A percentile compares a stretch with the other conserved stretches of the same genome.
phyloP scores from a whole-genome alignment of 2,113 vertebrate genomes.

The Myiagra hebetior region DNA sequence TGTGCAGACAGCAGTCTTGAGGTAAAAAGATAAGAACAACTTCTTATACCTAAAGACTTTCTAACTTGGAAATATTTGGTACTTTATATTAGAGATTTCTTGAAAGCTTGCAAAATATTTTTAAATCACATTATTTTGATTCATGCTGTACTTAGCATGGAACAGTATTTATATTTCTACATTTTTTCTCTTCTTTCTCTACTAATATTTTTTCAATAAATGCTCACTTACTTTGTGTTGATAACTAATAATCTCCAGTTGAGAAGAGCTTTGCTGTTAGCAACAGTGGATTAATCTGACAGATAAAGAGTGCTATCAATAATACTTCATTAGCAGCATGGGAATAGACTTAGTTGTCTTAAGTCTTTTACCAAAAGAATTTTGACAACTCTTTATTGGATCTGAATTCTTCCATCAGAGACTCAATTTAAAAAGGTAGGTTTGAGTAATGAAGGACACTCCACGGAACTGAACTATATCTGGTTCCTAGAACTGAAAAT shows the following conservation, averaged over 20 bases:
- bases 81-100: not conserved
- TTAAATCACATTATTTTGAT: not conserved
- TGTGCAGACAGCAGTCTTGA: not conserved
- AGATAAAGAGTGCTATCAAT: not conserved
- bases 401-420: not conserved
- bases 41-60: not conserved
- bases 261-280: not conserved
- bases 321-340: not conserved
- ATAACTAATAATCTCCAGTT: not conserved
- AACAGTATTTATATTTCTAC: not conserved
- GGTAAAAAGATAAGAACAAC: not conserved
- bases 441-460: constrained; percentile 14
- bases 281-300: not conserved
- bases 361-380: not conserved
- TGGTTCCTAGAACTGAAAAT: not conserved
- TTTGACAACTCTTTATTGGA: not conserved
- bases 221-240: not conserved
- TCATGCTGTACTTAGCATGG: not conserved
- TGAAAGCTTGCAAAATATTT: not conserved
- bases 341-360: not conserved
- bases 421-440: not conserved
- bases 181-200: not conserved
- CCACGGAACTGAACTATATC: not conserved
- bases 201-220: not conserved
- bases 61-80: not conserved